phyloP scores from a whole-genome alignment of 2,113 vertebrate genomes.

The Chroicocephalus ridibundus region DNA sequence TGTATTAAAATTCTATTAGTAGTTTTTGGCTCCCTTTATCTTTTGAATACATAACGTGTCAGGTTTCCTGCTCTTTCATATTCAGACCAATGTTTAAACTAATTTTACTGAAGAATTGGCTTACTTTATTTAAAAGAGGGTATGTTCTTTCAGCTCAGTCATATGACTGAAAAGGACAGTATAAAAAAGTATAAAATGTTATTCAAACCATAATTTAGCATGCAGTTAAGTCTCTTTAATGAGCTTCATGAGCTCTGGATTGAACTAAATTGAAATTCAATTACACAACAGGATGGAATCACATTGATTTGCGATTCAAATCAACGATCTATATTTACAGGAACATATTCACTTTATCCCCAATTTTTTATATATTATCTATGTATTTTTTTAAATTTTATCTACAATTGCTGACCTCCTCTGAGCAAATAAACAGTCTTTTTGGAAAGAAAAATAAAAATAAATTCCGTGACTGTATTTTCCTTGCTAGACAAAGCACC shows the following conservation, averaged over 20 bases:
- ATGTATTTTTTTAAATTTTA: not conserved
- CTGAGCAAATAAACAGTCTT: not conserved
- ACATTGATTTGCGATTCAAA: not conserved
- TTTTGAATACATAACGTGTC: not conserved
- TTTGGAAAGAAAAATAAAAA: not conserved
- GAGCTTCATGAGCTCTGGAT: not conserved
- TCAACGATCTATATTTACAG: not conserved
- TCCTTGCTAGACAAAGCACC: not conserved
- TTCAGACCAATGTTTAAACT: not conserved
- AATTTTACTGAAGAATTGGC: not conserved
- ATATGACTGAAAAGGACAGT: not conserved
- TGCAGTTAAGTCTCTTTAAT: not conserved
- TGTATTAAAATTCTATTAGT: not conserved
- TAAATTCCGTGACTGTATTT: not conserved
- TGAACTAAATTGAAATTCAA: conserved; percentile 4
- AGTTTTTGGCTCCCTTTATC: not conserved
- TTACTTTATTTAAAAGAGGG: not conserved
- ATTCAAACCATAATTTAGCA: not conserved
- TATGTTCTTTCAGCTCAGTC: not conserved
- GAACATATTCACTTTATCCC: not conserved
- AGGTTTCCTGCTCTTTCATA: not conserved
- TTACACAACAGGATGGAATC: not conserved
- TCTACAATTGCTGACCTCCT: not conserved
- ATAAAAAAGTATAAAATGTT: not conserved
- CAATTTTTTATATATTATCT: not conserved